phyloP scores from a whole-genome alignment of 1,140 invertebrate genomes.

The Homalodisca vitripennis region DNA sequence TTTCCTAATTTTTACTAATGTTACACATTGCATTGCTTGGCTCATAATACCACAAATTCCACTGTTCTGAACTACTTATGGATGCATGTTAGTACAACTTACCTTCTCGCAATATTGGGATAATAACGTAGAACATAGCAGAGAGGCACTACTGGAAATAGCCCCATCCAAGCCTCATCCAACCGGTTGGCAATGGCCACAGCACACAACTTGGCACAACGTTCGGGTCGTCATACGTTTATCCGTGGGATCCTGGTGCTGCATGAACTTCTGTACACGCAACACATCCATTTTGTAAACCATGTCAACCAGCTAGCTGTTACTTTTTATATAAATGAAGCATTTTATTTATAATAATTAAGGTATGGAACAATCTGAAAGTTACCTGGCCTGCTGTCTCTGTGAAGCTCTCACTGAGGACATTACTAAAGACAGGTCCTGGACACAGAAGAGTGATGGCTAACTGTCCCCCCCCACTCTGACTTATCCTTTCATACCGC shows the following conservation, averaged over 20 bases:
- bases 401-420: slow-evolving; percentile 68
- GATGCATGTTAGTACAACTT: no score
- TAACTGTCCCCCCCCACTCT: slow-evolving; percentile 50
- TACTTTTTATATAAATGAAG: no score
- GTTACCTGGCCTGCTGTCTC: slow-evolving; percentile 60
- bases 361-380: no score
- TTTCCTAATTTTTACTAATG: no score
- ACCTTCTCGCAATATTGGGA: slow-evolving; percentile 60
- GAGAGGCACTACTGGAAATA: slow-evolving; percentile 61
- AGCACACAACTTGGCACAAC: slow-evolving; percentile 71
- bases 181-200: slow-evolving; percentile 77
- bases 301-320: no score
- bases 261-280: slow-evolving; percentile 58
- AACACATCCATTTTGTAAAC: no score
- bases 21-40: no score
- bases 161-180: slow-evolving; percentile 71
- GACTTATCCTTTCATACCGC: slow-evolving; percentile 57
- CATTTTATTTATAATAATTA: no score
- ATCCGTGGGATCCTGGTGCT: slow-evolving; percentile 51
- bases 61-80: no score
- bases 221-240: slow-evolving; percentile 63
- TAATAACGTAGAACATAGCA: slow-evolving; percentile 64
- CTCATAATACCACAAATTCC: no score
- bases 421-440: slow-evolving; percentile 71
- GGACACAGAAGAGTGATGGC: slow-evolving; percentile 73